Percentiles rank a stretch among this genome's conserved stretches.
These are phyloP conservation scores for Drosophila affinis DNA, from an alignment of 2,888 invertebrate species.

Conservation along the genomic window DNA sequence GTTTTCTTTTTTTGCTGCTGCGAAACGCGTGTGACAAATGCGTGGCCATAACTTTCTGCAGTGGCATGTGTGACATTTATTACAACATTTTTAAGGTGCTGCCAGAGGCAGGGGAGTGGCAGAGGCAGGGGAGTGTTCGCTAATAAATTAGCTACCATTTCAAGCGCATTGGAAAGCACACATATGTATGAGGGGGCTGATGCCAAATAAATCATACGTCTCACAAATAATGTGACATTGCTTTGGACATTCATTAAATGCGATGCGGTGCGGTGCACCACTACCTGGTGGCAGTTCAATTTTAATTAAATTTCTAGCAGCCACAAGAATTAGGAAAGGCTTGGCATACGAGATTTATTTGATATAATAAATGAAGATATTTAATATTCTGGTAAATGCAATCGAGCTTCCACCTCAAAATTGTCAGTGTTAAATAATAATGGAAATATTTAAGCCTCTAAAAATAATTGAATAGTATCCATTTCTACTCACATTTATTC, in stretches of 20 bases:
- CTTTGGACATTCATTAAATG: slow-evolving; percentile 21
- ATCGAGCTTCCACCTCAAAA: not conserved
- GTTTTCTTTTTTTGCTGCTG: slow-evolving; percentile 40
- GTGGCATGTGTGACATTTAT: slow-evolving; percentile 72
- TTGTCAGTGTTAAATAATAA: not conserved
- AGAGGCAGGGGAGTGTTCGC: slow-evolving; percentile 42
- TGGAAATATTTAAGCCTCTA: not conserved
- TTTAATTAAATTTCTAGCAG: slow-evolving; percentile 26
- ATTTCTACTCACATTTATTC: not conserved
- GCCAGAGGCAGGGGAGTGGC: slow-evolving; percentile 19
- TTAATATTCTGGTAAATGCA: not conserved
- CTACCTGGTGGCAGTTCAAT: slow-evolving; percentile 13
- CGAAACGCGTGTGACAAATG: slow-evolving; percentile 66
- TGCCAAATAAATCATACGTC: slow-evolving; percentile 63
- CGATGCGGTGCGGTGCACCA: slow-evolving; percentile 5
- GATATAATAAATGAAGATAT: not conserved
- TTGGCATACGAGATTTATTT: not conserved
- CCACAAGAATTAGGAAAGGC: slow-evolving; percentile 8
- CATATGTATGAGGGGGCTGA: slow-evolving; percentile 27
- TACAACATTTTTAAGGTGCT: slow-evolving; percentile 70
- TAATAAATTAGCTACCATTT: slow-evolving; percentile 74
- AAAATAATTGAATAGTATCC: not conserved
- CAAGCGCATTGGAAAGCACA: slow-evolving; percentile 55
- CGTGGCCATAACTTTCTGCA: slow-evolving; percentile 67
- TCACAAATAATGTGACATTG: slow-evolving; percentile 29